These are phyloP conservation scores for Catocala fraxini DNA, from an alignment of 2,888 invertebrate genomes.

Conservation along the genomic window DNA sequence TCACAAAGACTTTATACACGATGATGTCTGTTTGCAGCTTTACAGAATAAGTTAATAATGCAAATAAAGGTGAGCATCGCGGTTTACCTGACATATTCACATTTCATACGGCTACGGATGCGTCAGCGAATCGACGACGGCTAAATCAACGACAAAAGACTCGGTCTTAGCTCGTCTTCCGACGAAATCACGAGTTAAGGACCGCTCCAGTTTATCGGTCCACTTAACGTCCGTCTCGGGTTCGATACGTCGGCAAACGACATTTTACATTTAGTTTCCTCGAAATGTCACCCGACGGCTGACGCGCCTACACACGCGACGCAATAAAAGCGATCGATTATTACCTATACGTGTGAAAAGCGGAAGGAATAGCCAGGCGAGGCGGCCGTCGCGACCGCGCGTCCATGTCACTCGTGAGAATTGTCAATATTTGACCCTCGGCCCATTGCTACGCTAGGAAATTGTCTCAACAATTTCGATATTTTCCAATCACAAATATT, in stretches of 20 bases:
- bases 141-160: slow-evolving; percentile 57
- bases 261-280: slow-evolving; percentile 76
- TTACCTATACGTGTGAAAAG: slow-evolving; percentile 87
- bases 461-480: slow-evolving; percentile 86
- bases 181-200: slow-evolving; percentile 62
- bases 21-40: slow-evolving; percentile 78
- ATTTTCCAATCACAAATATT: slow-evolving; percentile 83
- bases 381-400: slow-evolving; percentile 71
- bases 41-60: slow-evolving; percentile 73
- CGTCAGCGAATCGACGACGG: slow-evolving; percentile 51
- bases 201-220: slow-evolving; percentile 67
- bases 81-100: slow-evolving; percentile 73
- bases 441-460: slow-evolving; percentile 77
- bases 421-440: slow-evolving; percentile 83
- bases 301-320: slow-evolving; percentile 75
- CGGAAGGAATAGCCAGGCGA: slow-evolving; percentile 75
- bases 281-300: slow-evolving; percentile 75
- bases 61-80: slow-evolving; percentile 71
- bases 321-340: slow-evolving; percentile 87
- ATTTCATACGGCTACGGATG: slow-evolving; percentile 58
- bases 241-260: slow-evolving; percentile 70
- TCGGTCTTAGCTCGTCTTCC: slow-evolving; percentile 46
- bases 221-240: slow-evolving; percentile 73
- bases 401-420: slow-evolving; percentile 82
- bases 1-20: slow-evolving; percentile 79